These are phyloP conservation scores for Choristoneura fumiferana DNA, from an alignment of 1,140 invertebrate genomes.

Conservation along the genomic window DNA sequence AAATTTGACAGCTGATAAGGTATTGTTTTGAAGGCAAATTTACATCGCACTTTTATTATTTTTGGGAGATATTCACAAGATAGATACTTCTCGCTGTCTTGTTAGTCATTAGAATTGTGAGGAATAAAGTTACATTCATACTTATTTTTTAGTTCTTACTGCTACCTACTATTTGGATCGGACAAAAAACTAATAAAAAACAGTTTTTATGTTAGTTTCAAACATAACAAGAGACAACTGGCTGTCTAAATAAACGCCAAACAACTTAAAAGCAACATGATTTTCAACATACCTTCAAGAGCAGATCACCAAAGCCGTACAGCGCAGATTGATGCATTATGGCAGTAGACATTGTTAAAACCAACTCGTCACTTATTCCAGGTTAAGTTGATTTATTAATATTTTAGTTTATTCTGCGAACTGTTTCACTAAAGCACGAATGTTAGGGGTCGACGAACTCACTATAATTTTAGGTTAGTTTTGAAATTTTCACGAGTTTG, in stretches of 20 bases:
- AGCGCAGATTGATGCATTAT: constrained; percentile 79
- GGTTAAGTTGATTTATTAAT: constrained; percentile 40
- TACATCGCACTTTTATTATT: neutral
- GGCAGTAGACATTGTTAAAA: constrained; percentile 77
- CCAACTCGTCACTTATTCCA: constrained; percentile 69
- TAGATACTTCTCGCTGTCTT: neutral
- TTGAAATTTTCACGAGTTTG: constrained; percentile 56
- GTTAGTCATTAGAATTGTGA: neutral
- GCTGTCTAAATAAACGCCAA: too few species aligned
- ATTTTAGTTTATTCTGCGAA: constrained; percentile 48
- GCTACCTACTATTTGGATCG: too few species aligned
- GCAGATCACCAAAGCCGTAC: constrained; percentile 77
- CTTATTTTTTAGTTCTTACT: too few species aligned
- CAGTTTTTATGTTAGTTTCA: too few species aligned
- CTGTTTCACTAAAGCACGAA: constrained; percentile 66
- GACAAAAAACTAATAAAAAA: too few species aligned
- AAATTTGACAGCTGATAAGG: constrained; percentile 12
- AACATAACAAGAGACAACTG: too few species aligned
- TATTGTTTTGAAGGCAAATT: constrained; percentile 14
- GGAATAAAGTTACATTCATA: neutral
- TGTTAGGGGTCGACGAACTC: constrained; percentile 56
- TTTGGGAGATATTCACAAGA: neutral
- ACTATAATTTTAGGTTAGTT: constrained; percentile 64
- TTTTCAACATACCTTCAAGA: constrained; percentile 77
- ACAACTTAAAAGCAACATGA: too few species aligned